Percentiles rank a stretch among this genome's conserved stretches.
phyloP scores from a whole-genome alignment of 2,797 vertebrate genomes.

The Austrolebias charrua region DNA sequence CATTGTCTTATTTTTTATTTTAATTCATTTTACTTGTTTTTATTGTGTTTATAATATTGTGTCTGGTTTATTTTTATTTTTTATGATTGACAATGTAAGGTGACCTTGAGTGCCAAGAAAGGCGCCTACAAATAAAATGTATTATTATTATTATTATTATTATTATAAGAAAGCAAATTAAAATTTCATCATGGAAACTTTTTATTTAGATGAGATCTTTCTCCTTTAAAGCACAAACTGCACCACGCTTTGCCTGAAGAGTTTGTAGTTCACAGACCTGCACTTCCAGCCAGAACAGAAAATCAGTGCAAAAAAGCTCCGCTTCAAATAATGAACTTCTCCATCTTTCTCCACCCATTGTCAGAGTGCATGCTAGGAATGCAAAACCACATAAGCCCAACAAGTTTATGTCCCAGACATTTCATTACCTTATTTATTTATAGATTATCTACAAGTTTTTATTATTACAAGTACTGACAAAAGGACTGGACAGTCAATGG shows the following conservation, averaged over 20 bases:
- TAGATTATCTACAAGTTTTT: slow-evolving; percentile 29
- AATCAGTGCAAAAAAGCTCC: slow-evolving; percentile 46
- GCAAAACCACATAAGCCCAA: slow-evolving; percentile 22
- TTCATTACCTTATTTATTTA: slow-evolving; percentile 32
- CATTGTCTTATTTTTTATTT: no score
- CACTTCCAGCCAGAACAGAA: slow-evolving; percentile 40
- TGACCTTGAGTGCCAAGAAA: no score
- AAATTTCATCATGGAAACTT: slow-evolving; percentile 10
- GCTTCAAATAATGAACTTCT: slow-evolving; percentile 47
- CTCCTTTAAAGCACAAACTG: slow-evolving; percentile 43
- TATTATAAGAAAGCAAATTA: no score
- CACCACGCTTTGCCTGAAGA: slow-evolving; percentile 53
- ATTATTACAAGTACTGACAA: slow-evolving; percentile 29
- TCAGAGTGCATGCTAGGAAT: slow-evolving; percentile 8
- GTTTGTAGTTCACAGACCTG: slow-evolving; percentile 52
- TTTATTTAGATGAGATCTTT: slow-evolving; percentile 35
- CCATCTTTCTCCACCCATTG: slow-evolving; percentile 7
- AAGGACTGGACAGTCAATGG: slow-evolving; percentile 42
- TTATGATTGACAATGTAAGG: no score
- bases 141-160: no score
- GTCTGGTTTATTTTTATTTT: no score
- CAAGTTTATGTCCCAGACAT: slow-evolving; percentile 39
- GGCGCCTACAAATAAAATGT: no score
- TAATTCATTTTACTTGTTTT: no score
- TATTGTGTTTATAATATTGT: no score